Evolutionary conservation across 2,797 vertebrate genomes (phyloP).

Genomic region (Glossophaga mutica): DNA sequence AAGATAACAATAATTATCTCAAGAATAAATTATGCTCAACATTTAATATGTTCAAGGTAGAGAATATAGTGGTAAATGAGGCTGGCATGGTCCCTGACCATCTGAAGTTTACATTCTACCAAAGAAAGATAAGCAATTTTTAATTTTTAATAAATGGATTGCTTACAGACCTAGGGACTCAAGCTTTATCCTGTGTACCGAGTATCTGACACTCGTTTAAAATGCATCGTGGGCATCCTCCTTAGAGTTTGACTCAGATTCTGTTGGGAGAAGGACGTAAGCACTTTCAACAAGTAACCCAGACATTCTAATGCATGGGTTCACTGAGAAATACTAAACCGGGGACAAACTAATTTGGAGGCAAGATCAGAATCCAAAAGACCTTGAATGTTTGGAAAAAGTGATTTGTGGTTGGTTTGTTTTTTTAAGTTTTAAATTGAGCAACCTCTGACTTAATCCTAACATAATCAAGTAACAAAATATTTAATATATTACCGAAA

Average conservation of each 20-base stretch:
- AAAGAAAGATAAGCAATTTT: not conserved
- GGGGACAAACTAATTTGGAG: not conserved
- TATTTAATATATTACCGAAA: not conserved
- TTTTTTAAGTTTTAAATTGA: not conserved
- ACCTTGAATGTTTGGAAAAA: not conserved
- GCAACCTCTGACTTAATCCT: not conserved
- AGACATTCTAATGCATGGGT: not conserved
- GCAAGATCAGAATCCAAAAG: constrained; percentile 26
- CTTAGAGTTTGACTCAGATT: not conserved
- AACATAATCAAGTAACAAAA: not conserved
- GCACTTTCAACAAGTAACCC: constrained; percentile 22
- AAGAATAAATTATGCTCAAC: not conserved
- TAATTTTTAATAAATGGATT: constrained; percentile 17
- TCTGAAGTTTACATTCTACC: not conserved
- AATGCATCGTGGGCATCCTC: not conserved
- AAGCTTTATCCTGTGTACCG: not conserved
- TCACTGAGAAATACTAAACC: not conserved
- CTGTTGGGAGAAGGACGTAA: not conserved
- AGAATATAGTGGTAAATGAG: not conserved
- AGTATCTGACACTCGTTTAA: not conserved
- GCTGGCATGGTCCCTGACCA: not conserved
- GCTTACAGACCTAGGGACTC: constrained; percentile 9
- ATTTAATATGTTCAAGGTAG: constrained; percentile 45
- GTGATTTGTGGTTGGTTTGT: not conserved
- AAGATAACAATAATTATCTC: not conserved